phyloP scores from a whole-genome alignment of 2,113 vertebrate species.

The Brevimyrus niger region DNA sequence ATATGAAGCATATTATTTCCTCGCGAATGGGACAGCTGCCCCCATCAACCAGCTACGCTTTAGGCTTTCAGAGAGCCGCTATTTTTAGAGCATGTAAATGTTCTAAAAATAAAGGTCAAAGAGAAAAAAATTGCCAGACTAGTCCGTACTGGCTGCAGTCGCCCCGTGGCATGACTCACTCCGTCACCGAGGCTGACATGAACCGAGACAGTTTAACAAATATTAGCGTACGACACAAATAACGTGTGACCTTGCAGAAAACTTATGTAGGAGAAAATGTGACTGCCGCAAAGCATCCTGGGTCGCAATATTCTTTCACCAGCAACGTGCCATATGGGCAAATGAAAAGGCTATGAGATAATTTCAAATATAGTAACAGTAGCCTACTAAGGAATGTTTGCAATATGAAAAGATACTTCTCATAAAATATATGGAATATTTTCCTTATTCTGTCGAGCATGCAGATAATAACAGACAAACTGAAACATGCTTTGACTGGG shows the following conservation, averaged over 20 bases:
- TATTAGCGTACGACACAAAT: not conserved
- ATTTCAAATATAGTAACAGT: not conserved
- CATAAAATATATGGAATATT: not conserved
- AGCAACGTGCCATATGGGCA: not conserved
- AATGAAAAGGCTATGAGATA: not conserved
- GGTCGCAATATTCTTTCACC: not conserved
- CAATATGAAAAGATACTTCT: not conserved
- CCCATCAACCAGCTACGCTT: not conserved
- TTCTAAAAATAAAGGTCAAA: slow-evolving; percentile 9
- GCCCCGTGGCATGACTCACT: not conserved
- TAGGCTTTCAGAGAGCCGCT: not conserved
- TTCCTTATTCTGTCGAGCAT: not conserved
- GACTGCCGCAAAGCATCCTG: not conserved
- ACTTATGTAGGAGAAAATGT: not conserved
- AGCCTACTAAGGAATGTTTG: not conserved
- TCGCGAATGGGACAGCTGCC: not conserved
- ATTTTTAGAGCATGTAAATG: slow-evolving; percentile 7
- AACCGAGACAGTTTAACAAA: not conserved
- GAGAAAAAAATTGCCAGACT: not conserved
- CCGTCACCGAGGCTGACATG: not conserved
- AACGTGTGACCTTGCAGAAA: not conserved
- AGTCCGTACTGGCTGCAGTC: not conserved
- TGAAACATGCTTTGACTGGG: not conserved
- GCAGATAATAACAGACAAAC: not conserved
- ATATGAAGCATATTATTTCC: not conserved